Base-by-base conservation (phyloP, 2,797 vertebrate genomes). In the Okamejei kenojei region DNA sequence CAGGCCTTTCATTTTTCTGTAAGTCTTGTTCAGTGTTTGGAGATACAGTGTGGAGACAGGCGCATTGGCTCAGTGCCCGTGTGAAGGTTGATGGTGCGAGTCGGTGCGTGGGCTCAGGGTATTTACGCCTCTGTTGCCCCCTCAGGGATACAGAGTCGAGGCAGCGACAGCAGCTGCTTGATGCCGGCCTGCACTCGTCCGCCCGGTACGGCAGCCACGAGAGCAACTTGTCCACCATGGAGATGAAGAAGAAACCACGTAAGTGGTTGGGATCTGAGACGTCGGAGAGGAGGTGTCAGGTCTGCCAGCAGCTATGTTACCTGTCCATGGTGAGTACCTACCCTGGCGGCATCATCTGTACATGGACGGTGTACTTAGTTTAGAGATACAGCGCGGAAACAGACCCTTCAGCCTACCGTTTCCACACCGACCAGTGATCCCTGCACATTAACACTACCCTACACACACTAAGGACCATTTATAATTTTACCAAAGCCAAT, bases 241-340 rank as follows among this genome's bases (percentile, higher is more conserved):
- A 99, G 93, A 97, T 97, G 78, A 98, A 98, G 96, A 99, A 99
- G 96, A 99, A 99, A 95, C 97, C 97, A 94, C 98, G 99, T 94
- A 99, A 99, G 94, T 99, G 98, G 98, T 95, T 97, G 95, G 97
- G 98, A 93, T 95, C 99, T 94, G 99, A 99, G 96, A 98, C 98
- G 0, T 99, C 98, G 0, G 99, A 99, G 96, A 97, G 99, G 95
- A 97, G 99, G 94, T 99, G 99, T 95, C 99, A 99, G 96, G 98
- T 98, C 94, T 99, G 99, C 95, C 98, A 98, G 96, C 98, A 99
- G 95, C 96, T 99, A 94, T 99, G 99, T 96, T 99, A 99, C 94
- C 96, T 99, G 93, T 99, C 99, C 94, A 99, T 99, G 99, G 99
- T 99, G 95, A 97, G 97, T 80, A 1, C 21, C 45, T 26, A 45